phyloP scores from a whole-genome alignment of 2,113 vertebrate species.

The Todiramphus chloris region DNA sequence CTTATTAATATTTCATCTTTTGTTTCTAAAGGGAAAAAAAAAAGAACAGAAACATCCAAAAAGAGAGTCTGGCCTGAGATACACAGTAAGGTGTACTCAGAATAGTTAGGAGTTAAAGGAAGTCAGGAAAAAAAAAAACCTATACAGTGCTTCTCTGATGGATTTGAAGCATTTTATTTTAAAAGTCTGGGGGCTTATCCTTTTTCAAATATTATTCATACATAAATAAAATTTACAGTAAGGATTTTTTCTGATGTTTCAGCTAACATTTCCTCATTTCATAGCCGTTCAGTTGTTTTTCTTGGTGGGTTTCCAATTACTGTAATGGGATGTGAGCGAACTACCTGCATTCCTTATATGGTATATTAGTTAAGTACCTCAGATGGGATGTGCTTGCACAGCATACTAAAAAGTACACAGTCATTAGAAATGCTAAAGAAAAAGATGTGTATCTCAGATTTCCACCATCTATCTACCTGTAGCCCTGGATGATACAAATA shows the following conservation, averaged over 20 bases:
- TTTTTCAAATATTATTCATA: not conserved
- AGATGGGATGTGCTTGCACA: not conserved
- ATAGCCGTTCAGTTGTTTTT: not conserved
- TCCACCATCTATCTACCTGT: not conserved
- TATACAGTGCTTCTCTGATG: not conserved
- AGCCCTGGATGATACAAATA: not conserved
- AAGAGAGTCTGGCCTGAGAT: not conserved
- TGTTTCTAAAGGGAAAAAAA: not conserved
- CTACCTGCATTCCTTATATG: not conserved
- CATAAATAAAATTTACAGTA: not conserved
- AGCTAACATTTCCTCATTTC: not conserved
- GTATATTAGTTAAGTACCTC: not conserved
- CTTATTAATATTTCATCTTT: not conserved
- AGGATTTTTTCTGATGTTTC: not conserved
- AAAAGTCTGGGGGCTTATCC: not conserved
- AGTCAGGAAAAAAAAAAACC: fast-evolving
- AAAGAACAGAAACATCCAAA: not conserved
- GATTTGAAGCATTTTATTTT: not conserved
- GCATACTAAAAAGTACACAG: not conserved
- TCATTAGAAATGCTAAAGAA: not conserved
- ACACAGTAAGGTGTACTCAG: not conserved
- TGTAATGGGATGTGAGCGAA: not conserved
- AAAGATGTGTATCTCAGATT: not conserved
- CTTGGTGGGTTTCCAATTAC: not conserved
- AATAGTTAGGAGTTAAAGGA: not conserved